Evolutionary conservation across 2,888 invertebrate genomes (phyloP), one percentile per base, ranked within the genome.

Genomic region (Chymomyza procnemis): DNA sequence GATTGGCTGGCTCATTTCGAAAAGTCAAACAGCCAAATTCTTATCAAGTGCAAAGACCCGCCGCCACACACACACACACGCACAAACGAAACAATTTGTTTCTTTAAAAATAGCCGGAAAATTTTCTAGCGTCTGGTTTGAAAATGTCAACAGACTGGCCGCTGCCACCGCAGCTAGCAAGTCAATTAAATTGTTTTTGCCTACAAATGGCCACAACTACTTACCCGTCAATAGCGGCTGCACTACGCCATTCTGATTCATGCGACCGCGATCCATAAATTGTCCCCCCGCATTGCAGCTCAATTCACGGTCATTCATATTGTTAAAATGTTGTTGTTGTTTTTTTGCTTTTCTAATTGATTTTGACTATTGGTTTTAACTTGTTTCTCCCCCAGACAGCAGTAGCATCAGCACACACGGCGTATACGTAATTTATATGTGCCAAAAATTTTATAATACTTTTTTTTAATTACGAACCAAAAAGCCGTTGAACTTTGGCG

Each of bases 141-240:
- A 41, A 41, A 41, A 41, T 41, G 34, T 41, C 34, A 41, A 41
- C 34, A 41, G 34, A 2, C 34, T 41, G 6, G 12, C 8, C 8
- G 34, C 26, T 26, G 34, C 34, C n/a, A n/a, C n/a, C n/a, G n/a
- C n/a, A n/a, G n/a, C n/a, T n/a, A 41, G 12, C 12, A 5, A 12
- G 34, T 12, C 34, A 41, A 41, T 41, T 41, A 41, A 5, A 4
- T 26, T 26, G 26, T 26, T 26, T 26, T 6, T 6, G 26, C 26
- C 8, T n/a, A n/a, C n/a, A n/a, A n/a, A n/a, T n/a, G n/a, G n/a
- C n/a, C n/a, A n/a, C n/a, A n/a, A 8, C 14, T 8, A 88, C 86
- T 92, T 91, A 97, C 97, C 97, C 91, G 97, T 97, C 72, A 97
- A 93, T 71, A 97, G 93, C 62, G 97, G 97, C 92, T 97, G 97